Conservation (phyloP, 2,888 invertebrate genomes). For the Tenthredo livida region DNA sequence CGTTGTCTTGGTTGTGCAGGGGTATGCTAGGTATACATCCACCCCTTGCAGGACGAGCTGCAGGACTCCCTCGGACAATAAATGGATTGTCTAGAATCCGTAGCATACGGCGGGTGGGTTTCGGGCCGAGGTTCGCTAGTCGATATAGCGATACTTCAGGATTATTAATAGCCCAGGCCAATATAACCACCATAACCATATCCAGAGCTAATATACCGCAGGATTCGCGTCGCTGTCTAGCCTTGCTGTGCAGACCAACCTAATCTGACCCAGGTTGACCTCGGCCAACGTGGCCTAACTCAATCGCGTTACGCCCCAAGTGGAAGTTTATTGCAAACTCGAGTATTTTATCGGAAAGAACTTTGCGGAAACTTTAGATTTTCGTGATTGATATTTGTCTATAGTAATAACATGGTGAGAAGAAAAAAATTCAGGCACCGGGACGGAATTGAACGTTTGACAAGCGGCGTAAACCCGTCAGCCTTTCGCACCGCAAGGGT, state of each 20-base stretch:
- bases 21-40: neutral
- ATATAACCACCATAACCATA: constrained; percentile 66
- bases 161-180: constrained; percentile 72
- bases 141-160: constrained; percentile 71
- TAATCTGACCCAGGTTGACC: constrained; percentile 43
- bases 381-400: neutral
- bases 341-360: constrained; percentile 32
- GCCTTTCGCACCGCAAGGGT: neutral
- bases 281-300: constrained; percentile 30
- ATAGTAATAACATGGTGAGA: neutral
- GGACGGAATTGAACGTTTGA: neutral
- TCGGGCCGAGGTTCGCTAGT: constrained; percentile 56
- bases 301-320: constrained; percentile 30
- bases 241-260: neutral
- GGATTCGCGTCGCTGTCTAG: constrained; percentile 56
- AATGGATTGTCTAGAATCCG: constrained; percentile 55
- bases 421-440: neutral
- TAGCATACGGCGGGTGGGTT: constrained; percentile 40
- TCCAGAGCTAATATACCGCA: constrained; percentile 52
- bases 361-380: neutral
- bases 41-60: neutral
- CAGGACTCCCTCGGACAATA: constrained; percentile 48
- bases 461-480: neutral
- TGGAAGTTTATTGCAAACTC: constrained; percentile 32
- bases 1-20: constrained; percentile 46